These are phyloP conservation scores for Spea bombifrons DNA, from an alignment of 2,113 vertebrate species.

Conservation along the genomic window DNA sequence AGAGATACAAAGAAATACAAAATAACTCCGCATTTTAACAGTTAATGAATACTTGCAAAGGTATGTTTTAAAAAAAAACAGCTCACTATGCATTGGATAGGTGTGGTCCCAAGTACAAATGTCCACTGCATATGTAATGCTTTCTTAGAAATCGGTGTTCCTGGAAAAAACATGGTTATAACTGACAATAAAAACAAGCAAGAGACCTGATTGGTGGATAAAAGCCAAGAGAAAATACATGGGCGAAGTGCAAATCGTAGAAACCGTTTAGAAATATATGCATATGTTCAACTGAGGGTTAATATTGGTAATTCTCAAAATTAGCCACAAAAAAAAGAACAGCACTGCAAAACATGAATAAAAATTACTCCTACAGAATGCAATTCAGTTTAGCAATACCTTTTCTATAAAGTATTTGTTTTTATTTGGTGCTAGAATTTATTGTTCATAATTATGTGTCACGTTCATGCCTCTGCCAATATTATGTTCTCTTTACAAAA, in stretches of 20 bases:
- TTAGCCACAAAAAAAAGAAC: too few relatives aligned
- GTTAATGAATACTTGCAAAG: neutral
- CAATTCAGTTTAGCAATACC: too few relatives aligned
- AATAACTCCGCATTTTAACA: neutral
- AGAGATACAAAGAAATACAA: too few relatives aligned
- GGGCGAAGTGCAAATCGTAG: neutral
- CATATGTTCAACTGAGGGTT: neutral
- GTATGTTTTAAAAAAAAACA: slow-evolving; percentile 7
- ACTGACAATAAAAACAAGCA: slow-evolving; percentile 31
- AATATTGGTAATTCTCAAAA: neutral
- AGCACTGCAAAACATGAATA: too few relatives aligned
- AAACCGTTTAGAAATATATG: slow-evolving; percentile 11
- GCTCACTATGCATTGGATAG: neutral
- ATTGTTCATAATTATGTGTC: too few relatives aligned
- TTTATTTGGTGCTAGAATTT: too few relatives aligned
- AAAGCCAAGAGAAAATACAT: slow-evolving; percentile 5
- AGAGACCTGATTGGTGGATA: slow-evolving; percentile 19
- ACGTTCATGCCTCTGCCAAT: too few relatives aligned
- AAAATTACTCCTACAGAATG: too few relatives aligned
- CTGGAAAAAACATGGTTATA: slow-evolving; percentile 11
- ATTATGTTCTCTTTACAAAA: too few relatives aligned
- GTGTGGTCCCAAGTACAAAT: neutral
- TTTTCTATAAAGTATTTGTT: too few relatives aligned
- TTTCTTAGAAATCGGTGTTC: slow-evolving; percentile 35
- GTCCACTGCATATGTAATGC: slow-evolving; percentile 2